These are phyloP conservation scores for Nudaria mundana DNA, from an alignment of 2,888 invertebrate genomes.

Conservation along the genomic window DNA sequence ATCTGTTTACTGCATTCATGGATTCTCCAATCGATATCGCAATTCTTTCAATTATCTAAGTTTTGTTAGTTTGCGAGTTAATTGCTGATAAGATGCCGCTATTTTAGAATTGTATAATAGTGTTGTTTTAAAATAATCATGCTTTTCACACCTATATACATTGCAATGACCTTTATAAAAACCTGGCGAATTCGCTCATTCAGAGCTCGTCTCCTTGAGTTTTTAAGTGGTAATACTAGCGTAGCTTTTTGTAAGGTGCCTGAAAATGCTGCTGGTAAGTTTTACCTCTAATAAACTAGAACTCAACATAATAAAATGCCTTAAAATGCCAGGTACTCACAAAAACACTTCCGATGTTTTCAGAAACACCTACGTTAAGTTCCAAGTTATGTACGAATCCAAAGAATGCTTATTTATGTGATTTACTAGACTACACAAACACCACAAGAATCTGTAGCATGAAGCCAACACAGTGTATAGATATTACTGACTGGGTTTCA, in stretches of 20 bases:
- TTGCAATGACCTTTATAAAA: conserved; percentile 91
- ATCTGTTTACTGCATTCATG: conserved; percentile 43
- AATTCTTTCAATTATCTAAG: conserved; percentile 32
- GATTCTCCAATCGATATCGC: conserved; percentile 75
- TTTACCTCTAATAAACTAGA: background rate
- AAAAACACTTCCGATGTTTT: too few relatives aligned
- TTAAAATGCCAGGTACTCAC: background rate
- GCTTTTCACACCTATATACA: conserved; percentile 91
- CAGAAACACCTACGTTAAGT: conserved; percentile 77
- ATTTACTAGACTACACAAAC: conserved; percentile 78
- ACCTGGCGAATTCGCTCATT: conserved; percentile 89
- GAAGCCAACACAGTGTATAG: conserved; percentile 71
- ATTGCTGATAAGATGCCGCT: conserved; percentile 18
- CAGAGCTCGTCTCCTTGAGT: conserved; percentile 84
- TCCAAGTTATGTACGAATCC: conserved; percentile 80
- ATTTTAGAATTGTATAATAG: conserved; percentile 18
- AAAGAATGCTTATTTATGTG: conserved; percentile 81
- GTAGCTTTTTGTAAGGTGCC: conserved; percentile 83
- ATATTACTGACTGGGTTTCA: conserved; percentile 71
- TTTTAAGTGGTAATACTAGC: conserved; percentile 80
- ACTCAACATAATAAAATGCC: background rate
- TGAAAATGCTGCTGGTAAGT: conserved; percentile 71
- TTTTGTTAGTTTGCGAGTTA: conserved; percentile 12
- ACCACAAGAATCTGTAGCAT: conserved; percentile 73
- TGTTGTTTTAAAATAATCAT: conserved; percentile 58